Evolutionary conservation across 1,140 invertebrate genomes (phyloP), one percentile per base, ranked within the genome.

Genomic region (Asobara japonica): DNA sequence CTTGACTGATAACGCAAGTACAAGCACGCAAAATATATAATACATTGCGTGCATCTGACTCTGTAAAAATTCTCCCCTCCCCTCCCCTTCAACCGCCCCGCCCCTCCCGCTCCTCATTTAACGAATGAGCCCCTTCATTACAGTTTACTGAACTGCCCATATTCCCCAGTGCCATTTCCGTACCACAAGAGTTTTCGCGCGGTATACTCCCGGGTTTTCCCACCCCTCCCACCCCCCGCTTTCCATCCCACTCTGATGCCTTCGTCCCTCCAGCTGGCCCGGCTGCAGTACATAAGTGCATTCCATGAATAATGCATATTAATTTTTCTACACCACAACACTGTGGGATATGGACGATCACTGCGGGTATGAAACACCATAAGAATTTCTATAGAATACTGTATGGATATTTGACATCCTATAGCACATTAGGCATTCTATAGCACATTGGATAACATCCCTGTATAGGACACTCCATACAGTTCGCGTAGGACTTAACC

Each of bases 301-400:
- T 72, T 48, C 41, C 41, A 75, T 75, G 74, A 73, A 75, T 75
- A 75, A 75, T 75, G 74, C 62, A 75, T 75, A 73, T 73, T 75
- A 75, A 75, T 75, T 75, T 75, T 75, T 75, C 67, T 73, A 56
- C 71, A 75, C 71, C 65, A 71, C 71, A 71, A 75, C 66, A 27
- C 20, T 20, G 56, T 18, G n/a, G n/a, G n/a, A n/a, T n/a, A n/a
- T n/a, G n/a, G n/a, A n/a, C n/a, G n/a, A n/a, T n/a, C n/a, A n/a
- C n/a, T n/a, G n/a, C n/a, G n/a, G n/a, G n/a, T n/a, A n/a, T n/a
- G n/a, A n/a, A n/a, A n/a, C n/a, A n/a, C n/a, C n/a, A n/a, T n/a
- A n/a, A n/a, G n/a, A n/a, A n/a, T n/a, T n/a, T n/a, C n/a, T n/a
- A n/a, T n/a, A n/a, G n/a, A n/a, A n/a, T n/a, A n/a, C n/a, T n/a